Evolutionary conservation across 2,113 vertebrate species (phyloP), one percentile per base, ranked within the genome.

Genomic region (Poeciliopsis retropinna): DNA sequence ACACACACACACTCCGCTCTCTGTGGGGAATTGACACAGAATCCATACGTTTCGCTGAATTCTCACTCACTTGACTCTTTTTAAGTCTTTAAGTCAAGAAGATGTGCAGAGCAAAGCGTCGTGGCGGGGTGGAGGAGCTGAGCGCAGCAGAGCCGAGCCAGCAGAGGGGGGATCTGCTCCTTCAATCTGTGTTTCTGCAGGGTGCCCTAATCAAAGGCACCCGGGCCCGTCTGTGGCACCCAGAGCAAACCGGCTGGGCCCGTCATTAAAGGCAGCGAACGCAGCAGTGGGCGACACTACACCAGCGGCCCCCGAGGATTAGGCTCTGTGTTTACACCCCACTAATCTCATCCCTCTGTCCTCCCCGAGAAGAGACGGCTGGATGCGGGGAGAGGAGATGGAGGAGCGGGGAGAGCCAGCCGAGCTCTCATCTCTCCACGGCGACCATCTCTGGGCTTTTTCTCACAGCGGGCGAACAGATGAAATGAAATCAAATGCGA

Each of bases 201-300:
- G 89, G 91, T 4, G 84, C 82, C 89, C 84, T 83, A 91, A 93
- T 93, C 92, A 93, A 92, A 93, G 87, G 81, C 82, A 61, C 78
- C 83, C 60, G 74, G 74, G 86, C 81, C 87, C 65, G 82, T 87
- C 84, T 83, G 88, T 76, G 87, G 75, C 84, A 81, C 80, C 84
- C 81, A 82, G 57, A 87, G 86, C 85, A 86, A 92, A 88, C 88
- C 78, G 79, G 75, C 85, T 22, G 88, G 82, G 70, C 63, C 84
- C 77, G 86, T 87, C 91, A 87, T 92, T 88, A 91, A 89, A 92
- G 86, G 80, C 32, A 77, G 71, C 78, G 77, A 86, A 83, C 79
- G 61, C 88, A 89, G 89, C 70, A 5, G 88, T 86, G 89, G 87
- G 85, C 65, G 75, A 81, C 90, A 83, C 86, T 72, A 81, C 79